Evolutionary conservation across 2,888 invertebrate species (phyloP).

Genomic region (Ichneumoninae sp.): DNA sequence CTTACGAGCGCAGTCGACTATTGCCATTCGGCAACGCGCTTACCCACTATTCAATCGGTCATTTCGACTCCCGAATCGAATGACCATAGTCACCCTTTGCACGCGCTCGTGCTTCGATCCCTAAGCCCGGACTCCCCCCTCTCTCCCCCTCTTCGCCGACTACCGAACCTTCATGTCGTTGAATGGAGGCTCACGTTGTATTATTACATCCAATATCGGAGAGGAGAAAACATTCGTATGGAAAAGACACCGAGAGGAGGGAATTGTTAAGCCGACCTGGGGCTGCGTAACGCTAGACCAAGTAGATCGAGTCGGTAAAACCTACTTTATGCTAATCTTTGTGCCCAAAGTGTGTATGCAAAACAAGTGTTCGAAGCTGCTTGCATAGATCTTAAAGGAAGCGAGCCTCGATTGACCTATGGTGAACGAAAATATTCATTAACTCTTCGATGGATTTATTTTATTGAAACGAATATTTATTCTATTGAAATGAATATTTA

Average conservation of each 20-base stretch:
- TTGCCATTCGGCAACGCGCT: conserved; percentile 30
- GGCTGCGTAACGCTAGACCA: not conserved
- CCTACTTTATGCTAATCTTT: not conserved
- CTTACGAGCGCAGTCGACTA: conserved; percentile 66
- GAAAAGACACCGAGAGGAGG: not conserved
- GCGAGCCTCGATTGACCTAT: too few species aligned
- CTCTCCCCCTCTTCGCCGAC: not conserved
- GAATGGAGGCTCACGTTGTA: not conserved
- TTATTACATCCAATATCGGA: not conserved
- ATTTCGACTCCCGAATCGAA: conserved; percentile 58
- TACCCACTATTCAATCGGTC: conserved; percentile 67
- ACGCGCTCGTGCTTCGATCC: conserved; percentile 18
- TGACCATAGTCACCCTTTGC: conserved; percentile 57
- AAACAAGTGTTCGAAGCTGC: too few species aligned
- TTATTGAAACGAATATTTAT: too few species aligned
- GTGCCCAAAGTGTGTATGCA: not conserved
- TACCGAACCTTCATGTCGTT: not conserved
- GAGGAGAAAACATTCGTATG: not conserved
- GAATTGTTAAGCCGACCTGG: not conserved
- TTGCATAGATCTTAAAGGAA: too few species aligned
- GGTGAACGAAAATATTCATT: too few species aligned
- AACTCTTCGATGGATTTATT: too few species aligned
- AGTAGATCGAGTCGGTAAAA: not conserved
- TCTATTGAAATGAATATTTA: too few species aligned
- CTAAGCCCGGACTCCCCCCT: not conserved